Evolutionary conservation across 2,888 invertebrate species (phyloP), one percentile per base, ranked within the genome.

Genomic region (Andrena fulva): DNA sequence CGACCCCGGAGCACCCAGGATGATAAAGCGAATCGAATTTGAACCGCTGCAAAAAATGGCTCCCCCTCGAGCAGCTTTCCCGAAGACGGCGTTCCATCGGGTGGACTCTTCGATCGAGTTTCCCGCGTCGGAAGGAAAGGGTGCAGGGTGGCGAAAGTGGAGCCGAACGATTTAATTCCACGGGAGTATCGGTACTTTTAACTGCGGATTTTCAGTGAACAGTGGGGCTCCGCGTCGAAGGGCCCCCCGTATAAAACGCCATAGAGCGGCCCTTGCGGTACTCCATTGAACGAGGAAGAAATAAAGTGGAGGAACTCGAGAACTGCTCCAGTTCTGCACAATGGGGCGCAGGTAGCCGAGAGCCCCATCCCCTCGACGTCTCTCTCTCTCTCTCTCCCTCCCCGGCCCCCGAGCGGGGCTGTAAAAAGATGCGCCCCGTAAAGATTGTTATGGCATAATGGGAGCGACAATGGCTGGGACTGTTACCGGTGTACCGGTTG

Each of bases 361-460:
- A 70, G 64, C 76, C 72, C 76, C 48, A 56, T 79, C 77, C 79
- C 74, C 33, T 67, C 77, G 75, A 69, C 74, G 59, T 59, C 64
- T 54, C 31, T 48, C 56, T 35, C 33, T 27, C 59, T 56, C 33
- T 66, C 68, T 50, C 29, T 12, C 48, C 35, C 56, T 54, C 54
- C 2, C 8, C 7, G 20, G 20, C 20, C 16, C 16, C 42, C n/a
- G 20, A 2, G n/a, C 50, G 48, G 52, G 20, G n/a, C 64, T 59
- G 68, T 71, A 86, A 79, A 87, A 86, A 85, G 87, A 85, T 82
- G 85, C 79, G 72, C 67, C 27, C 84, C 86, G 73, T 91, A 90
- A 91, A 91, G 91, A 91, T 91, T 88, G 89, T 90, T 87, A 89
- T 85, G 82, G 90, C 82, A 90, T 91, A 91, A 91, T 90, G 84